Base-by-base conservation (phyloP, 1,140 invertebrate species). In the Cecropterus lyciades region DNA sequence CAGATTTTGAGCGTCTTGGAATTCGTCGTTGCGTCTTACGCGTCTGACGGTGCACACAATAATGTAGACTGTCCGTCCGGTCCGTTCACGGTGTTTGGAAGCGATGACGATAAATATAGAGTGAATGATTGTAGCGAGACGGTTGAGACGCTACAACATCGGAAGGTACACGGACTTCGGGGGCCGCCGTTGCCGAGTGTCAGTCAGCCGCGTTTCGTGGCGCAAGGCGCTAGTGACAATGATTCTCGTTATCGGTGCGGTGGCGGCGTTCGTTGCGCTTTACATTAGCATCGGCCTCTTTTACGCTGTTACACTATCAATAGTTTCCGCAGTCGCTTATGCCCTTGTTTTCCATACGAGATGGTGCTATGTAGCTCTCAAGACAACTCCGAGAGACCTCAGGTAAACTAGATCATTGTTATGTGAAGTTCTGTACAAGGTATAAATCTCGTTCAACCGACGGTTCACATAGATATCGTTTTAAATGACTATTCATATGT, bases 311-410 rank as follows among this genome's bases (percentile, higher is more conserved):
- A 56, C 77, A 17, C 69, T 69, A 52, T 85, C 85, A n/a, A 15
- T 84, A 24, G 24, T 73, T 53, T 65, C 78, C 46, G 51, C 65
- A 65, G 37, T 78, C 42, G 20, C 82, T n/a, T 91, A 85, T 65
- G 57, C 49, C 14, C 14, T 80, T 43, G 37, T 85, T 24, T 88
- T 85, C 52, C 81, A 89, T 52, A 93, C 93, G 60, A 91, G 92
- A 82, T 96, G 95, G 95, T 93, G 95, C 75, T 96, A 96, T 77
- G 93, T 97, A 45, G 95, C 95, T 13, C 48, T 94, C 2, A 94
- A 90, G 72, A 97, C 97, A 0, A 83, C 93, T 9, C 95, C 95
- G 0, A 93, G 97, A 45, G 96, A 97, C 90, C 27, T 95, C 13
- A 93, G 80, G 95, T 96, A 90, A 95, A 69, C 13, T 30, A 33